Evolutionary conservation across 2,888 invertebrate genomes (phyloP).

Genomic region (Microdon myrmicae): DNA sequence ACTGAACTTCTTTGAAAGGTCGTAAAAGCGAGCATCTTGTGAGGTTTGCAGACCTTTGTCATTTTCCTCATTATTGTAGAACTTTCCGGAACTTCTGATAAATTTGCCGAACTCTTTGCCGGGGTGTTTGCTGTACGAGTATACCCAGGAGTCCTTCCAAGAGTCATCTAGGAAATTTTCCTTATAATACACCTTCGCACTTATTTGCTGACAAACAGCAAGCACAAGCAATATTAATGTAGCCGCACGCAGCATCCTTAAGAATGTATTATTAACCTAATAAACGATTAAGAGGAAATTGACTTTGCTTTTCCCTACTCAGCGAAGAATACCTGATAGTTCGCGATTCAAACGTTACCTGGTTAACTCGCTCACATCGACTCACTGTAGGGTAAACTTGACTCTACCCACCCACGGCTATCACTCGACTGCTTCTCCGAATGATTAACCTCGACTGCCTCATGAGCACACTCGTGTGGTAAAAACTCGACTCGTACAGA

Average conservation of each 20-base stretch:
- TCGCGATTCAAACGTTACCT: conserved; percentile 43
- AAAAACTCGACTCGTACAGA: too few species aligned
- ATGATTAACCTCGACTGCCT: too few species aligned
- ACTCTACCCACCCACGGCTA: too few species aligned
- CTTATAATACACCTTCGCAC: conserved; percentile 79
- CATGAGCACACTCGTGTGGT: too few species aligned
- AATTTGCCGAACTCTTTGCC: conserved; percentile 97
- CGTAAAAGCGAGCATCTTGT: conserved; percentile 95
- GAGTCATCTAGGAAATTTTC: conserved; percentile 84
- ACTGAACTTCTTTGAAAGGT: conserved; percentile 86
- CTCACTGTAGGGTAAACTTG: too few species aligned
- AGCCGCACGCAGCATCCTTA: conserved; percentile 70
- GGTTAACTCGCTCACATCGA: too few species aligned
- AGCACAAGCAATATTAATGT: conserved; percentile 71
- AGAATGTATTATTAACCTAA: conserved; percentile 6
- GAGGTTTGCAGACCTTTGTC: conserved; percentile 95
- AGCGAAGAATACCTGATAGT: conserved; percentile 13
- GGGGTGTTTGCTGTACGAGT: conserved; percentile 92
- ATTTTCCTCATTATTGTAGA: conserved; percentile 88
- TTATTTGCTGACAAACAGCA: conserved; percentile 71
- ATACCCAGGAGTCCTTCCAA: conserved; percentile 92
- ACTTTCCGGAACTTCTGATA: conserved; percentile 89
- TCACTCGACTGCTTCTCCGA: too few species aligned
- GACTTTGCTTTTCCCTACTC: conserved; percentile 5
- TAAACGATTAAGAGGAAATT: conserved; percentile 9